phyloP scores from a whole-genome alignment of 2,797 vertebrate species.

The Onychomys arenicola region DNA sequence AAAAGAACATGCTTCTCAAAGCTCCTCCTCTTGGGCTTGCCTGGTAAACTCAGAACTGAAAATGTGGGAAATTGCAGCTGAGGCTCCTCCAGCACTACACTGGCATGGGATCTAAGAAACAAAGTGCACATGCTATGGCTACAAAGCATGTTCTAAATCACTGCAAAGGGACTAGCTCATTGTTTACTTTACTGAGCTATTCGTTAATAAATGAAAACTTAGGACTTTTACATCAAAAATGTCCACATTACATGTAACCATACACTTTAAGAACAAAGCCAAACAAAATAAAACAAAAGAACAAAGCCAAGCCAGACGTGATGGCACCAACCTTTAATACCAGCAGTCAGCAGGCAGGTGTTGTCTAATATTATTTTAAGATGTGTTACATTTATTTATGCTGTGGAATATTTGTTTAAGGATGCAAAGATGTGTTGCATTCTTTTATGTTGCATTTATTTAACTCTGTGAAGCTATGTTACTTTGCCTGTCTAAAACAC shows the following conservation, averaged over 20 bases:
- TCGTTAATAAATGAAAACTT: neutral
- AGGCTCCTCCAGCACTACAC: neutral
- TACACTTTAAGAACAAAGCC: neutral
- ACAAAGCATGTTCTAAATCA: neutral
- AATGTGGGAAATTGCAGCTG: neutral
- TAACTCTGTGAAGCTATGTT: too few relatives aligned
- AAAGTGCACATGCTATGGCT: neutral
- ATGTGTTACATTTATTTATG: too few relatives aligned
- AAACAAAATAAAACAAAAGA: neutral
- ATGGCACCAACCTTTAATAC: neutral
- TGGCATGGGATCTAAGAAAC: neutral
- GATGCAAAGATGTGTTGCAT: too few relatives aligned
- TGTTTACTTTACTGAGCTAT: constrained; percentile 9
- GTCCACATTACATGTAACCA: neutral
- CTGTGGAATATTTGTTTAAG: too few relatives aligned
- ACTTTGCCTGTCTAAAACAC: too few relatives aligned
- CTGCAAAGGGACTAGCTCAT: neutral
- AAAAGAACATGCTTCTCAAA: neutral
- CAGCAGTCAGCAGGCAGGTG: neutral
- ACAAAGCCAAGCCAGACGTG: neutral
- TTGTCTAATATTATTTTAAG: too few relatives aligned
- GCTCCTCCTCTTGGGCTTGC: neutral
- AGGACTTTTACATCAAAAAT: neutral
- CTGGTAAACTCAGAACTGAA: neutral
- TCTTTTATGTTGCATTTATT: too few relatives aligned